Conservation (phyloP, 2,113 vertebrate species). For the Colius striatus region DNA sequence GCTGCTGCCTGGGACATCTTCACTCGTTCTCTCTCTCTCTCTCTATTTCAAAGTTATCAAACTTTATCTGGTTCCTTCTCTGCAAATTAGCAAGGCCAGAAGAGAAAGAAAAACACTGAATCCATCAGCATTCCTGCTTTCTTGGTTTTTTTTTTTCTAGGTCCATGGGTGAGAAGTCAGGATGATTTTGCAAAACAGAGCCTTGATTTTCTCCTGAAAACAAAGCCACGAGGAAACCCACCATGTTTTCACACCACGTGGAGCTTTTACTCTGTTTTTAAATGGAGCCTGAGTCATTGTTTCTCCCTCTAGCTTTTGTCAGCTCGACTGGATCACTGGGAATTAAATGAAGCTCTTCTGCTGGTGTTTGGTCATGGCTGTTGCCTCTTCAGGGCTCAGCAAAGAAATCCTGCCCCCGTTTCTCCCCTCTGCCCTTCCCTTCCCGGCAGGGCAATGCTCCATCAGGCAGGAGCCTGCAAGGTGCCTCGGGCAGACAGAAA, state of each 20-base stretch:
- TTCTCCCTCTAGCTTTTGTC: neutral
- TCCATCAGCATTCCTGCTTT: neutral
- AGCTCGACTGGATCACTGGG: neutral
- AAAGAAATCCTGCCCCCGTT: neutral
- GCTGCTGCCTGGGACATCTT: neutral
- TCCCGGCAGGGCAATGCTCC: neutral
- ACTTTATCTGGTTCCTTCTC: constrained; percentile 38
- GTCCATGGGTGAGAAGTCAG: neutral
- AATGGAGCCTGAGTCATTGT: neutral
- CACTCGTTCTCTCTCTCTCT: neutral
- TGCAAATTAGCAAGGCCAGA: neutral
- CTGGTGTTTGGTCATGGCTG: neutral
- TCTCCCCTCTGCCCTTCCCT: neutral
- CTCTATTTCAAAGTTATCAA: constrained; percentile 27
- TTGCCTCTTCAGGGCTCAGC: neutral
- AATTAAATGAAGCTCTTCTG: neutral
- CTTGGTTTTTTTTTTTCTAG: neutral
- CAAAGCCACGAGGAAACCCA: neutral
- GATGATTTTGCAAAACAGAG: neutral
- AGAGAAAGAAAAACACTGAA: neutral
- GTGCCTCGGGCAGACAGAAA: neutral
- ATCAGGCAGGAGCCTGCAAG: neutral
- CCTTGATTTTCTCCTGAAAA: neutral
- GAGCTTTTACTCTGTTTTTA: neutral
- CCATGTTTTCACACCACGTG: neutral